Evolutionary conservation across 2,113 vertebrate species (phyloP).

Genomic region (Cardinalis cardinalis): DNA sequence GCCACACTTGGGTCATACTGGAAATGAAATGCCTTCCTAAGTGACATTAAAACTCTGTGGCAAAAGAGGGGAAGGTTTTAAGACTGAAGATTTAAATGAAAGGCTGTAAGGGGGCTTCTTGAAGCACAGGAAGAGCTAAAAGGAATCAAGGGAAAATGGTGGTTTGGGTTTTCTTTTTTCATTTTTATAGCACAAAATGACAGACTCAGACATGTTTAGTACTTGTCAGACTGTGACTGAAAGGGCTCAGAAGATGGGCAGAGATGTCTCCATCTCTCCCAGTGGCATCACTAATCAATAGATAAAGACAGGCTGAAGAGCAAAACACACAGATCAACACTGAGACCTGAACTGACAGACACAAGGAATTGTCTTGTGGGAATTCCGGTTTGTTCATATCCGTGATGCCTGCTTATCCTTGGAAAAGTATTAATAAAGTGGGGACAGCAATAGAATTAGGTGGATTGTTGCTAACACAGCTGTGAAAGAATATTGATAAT

Average conservation of each 20-base stretch:
- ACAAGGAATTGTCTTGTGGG: not conserved
- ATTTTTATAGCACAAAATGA: not conserved
- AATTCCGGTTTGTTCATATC: not conserved
- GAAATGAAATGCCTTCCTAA: not conserved
- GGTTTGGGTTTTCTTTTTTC: not conserved
- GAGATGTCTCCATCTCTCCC: not conserved
- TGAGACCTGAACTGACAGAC: not conserved
- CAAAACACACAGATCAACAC: not conserved
- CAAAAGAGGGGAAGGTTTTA: not conserved
- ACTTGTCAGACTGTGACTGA: not conserved
- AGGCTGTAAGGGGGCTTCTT: not conserved
- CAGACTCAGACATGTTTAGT: not conserved
- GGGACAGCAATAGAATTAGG: not conserved
- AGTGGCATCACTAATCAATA: not conserved
- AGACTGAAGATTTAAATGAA: not conserved
- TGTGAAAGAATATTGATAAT: not conserved
- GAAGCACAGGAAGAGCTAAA: not conserved
- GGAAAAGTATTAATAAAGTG: not conserved
- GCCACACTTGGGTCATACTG: not conserved
- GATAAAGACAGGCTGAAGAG: not conserved
- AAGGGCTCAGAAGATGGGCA: not conserved
- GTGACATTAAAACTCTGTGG: not conserved
- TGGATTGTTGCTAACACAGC: not conserved
- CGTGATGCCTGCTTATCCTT: not conserved
- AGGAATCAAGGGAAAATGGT: not conserved